Base-by-base conservation (phyloP, 2,888 invertebrate genomes). In the Cremastobaeus sp. region DNA sequence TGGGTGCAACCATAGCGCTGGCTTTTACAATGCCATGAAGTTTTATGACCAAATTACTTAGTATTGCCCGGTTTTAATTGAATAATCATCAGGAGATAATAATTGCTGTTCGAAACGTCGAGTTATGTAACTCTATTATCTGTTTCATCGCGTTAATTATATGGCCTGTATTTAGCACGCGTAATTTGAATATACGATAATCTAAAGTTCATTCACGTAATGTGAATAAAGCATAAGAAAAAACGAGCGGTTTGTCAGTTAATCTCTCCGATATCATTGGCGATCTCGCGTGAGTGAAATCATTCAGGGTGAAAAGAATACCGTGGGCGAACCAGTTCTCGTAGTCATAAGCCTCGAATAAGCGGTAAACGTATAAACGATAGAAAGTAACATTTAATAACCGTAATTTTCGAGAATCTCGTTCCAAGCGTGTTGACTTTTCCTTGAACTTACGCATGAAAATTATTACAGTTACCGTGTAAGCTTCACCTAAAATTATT, bases 241-340 rank as follows among this genome's bases (percentile, higher is more conserved):
- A 64, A 68, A 32, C 34, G 41, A 55, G 50, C 41, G 64, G 57
- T 65, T 65, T 60, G 72, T 60, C 66, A 60, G 55, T 62, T 66
- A 68, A 77, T 71, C 59, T 71, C 18, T 20, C 15, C 57, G 52
- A 43, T 69, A 76, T 59, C 71, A 43, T 65, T 54, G 21, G 60
- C 39, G 65, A 59, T 65, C 64, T 70, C 62, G 70, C 54, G 68
- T 68, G 68, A 75, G 75, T 73, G 62, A 77, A 77, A 70, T 74
- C 72, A 62, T 70, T 60, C 72, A 74, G 69, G 77, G 70, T 74
- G 72, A 76, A 72, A 76, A 68, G 50, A 73, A 47, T 55, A 41
- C 52, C 39, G 82, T 83, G 83, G 83, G 83, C 83, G 82, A 83
- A 83, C 83, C 81, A 80, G 83, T 83, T 80, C 65, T 60, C 76